Evolutionary conservation across 2,797 vertebrate species (phyloP).

Genomic region (Coilia nasus): DNA sequence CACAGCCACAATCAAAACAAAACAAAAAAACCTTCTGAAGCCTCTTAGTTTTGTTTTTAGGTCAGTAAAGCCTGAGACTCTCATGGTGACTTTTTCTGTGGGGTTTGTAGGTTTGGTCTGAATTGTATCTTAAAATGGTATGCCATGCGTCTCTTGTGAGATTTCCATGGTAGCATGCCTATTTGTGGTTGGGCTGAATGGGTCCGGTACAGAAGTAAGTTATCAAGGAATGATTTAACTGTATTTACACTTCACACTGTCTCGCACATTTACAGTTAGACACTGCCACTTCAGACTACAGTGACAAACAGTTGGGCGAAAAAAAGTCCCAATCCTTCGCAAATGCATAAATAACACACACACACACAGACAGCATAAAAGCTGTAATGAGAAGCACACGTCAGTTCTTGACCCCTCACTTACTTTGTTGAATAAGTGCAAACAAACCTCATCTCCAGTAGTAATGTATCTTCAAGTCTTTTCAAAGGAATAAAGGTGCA

Average conservation of each 20-base stretch:
- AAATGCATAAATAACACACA: constrained; percentile 63
- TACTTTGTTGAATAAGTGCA: not conserved
- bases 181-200: not conserved
- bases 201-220: not conserved
- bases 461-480: constrained; percentile 7
- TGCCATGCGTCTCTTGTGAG: not conserved
- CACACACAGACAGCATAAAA: constrained; percentile 32
- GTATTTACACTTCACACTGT: not conserved
- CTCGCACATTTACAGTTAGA: not conserved
- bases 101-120: not conserved
- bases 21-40: not conserved
- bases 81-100: not conserved
- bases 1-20: not conserved
- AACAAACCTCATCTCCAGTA: not conserved
- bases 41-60: not conserved
- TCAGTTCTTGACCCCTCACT: constrained; percentile 34
- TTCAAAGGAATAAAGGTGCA: constrained; percentile 51
- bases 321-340: constrained; percentile 45
- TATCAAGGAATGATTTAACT: not conserved
- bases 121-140: not conserved
- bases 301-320: constrained; percentile 45
- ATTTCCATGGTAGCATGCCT: not conserved
- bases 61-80: not conserved
- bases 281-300: constrained; percentile 47
- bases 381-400: constrained; percentile 31